Percentiles rank a stretch among this genome's conserved stretches.
phyloP scores from a whole-genome alignment of 1,140 invertebrate genomes.

The Drosophila rhopaloa region DNA sequence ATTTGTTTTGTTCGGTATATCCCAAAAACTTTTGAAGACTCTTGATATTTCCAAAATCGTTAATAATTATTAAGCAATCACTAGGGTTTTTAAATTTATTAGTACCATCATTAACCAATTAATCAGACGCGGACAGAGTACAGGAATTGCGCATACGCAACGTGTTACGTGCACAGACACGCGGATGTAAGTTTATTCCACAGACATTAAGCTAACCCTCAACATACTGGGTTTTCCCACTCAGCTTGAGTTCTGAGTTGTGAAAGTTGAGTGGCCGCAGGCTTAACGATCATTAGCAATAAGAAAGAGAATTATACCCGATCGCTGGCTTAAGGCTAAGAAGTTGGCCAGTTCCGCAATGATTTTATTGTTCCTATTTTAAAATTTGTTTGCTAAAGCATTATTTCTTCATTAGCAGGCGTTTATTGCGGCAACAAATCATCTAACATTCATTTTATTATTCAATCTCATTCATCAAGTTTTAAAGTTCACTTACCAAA shows the following conservation, averaged over 20 bases:
- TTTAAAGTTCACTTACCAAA: conserved; percentile 72
- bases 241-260: conserved; percentile 28
- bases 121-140: not conserved
- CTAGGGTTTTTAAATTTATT: no score
- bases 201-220: conserved; percentile 15
- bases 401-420: conserved; percentile 23
- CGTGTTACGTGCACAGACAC: conserved; percentile 22
- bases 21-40: not conserved
- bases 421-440: conserved; percentile 9
- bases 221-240: conserved; percentile 51
- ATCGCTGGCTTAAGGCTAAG: conserved; percentile 12
- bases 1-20: not conserved
- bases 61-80: not conserved
- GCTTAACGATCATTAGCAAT: conserved; percentile 4
- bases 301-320: conserved; percentile 21
- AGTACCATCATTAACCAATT: conserved; percentile 5
- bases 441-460: conserved; percentile 8
- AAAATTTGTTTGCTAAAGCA: conserved; percentile 1
- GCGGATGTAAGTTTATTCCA: conserved; percentile 32
- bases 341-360: conserved; percentile 35
- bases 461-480: conserved; percentile 32
- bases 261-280: conserved; percentile 34
- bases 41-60: not conserved
- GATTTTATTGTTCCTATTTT: conserved; percentile 15
- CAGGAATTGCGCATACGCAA: conserved; percentile 60